Evolutionary conservation across 2,113 vertebrate genomes (phyloP), one percentile per base, ranked within the genome.

Genomic region (Pyxicephalus adspersus): DNA sequence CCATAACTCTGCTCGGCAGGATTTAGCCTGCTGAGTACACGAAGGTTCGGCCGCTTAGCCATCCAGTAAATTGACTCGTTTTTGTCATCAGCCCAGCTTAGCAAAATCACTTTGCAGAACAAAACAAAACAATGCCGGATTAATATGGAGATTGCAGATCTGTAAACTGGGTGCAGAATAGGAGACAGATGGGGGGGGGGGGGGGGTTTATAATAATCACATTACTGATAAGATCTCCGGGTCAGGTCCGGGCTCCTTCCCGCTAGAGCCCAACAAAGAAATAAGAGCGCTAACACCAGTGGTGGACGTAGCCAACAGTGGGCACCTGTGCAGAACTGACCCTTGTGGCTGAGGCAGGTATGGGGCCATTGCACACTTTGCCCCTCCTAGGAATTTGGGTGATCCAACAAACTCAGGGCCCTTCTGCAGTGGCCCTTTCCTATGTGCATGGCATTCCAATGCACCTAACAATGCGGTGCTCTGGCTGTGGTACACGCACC

Each of bases 11-110:
- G 91, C 87, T 92, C 88, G 92, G 91, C 87, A 92, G 92, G 89
- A 92, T 94, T 95, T 91, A 92, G 91, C 92, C 91, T 95, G 93
- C 90, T 93, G 93, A 94, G 91, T 91, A 93, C 15, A 92, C 94
- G 93, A 93, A 71, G 94, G 92, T 90, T 93, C 91, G 91, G 86
- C 85, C 84, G 92, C 86, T 90, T 92, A 91, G 92, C 92, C 92
- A 90, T 94, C 94, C 94, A 93, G 88, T 91, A 93, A 87, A 95
- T 88, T 88, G 90, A 88, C 88, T 87, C 89, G 89, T 86, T 91
- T 95, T 85, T 92, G 89, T 85, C 93, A 89, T 91, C 94, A 89
- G 89, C 90, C 92, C 89, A 92, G 91, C 92, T 92, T 91, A 95
- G 92, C 88, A 95, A 91, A 92, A 92, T 89, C 86, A 93, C 96